Base-by-base conservation (phyloP, 2,113 vertebrate species). In the Tympanuchus pallidicinctus region DNA sequence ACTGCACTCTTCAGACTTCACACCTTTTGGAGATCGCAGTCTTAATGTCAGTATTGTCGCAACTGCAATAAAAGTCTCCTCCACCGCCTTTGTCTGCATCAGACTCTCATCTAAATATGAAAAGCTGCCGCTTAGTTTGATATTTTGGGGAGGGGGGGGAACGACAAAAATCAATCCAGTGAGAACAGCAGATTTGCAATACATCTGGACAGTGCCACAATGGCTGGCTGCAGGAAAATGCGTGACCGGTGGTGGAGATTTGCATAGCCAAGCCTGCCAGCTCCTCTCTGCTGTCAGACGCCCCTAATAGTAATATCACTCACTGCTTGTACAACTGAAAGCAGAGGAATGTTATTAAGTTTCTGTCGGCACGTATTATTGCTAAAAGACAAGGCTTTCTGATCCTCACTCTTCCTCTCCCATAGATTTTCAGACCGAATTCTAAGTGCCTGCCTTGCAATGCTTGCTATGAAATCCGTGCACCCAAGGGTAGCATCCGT, bases 71-170 rank as follows among this genome's bases (percentile, higher is more conserved):
- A 71, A 90, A 74, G 63, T 59, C 74, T 34, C 30, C 60, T 48
- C 47, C 47, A 57, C 82, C n/a, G 75, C 34, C 22, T 69, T 60
- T 83, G 82, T 43, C 60, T 82, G 38, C 34, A 3, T 38, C 18
- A 76, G 81, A 43, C 52, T 79, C 54, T 30, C 28, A 16, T 72
- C 75, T 52, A 34, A 71, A 45, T 27, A 87, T 86, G 72, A 82
- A 86, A 89, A 85, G 32, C n/a, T 57, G 70, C 18, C 1, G 0
- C 0, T 36, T 1, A 73, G 42, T 56, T 34, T 17, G 38, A 18
- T 71, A 80, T 77, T 91, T 77, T 75, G 67, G 11, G 28, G 6
- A 13, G 43, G 14, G 12, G 6, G 14, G 40, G 9, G 8, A 8
- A 15, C 7, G 4, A 12, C n/a, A 78, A 50, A 45, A 65, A 56